Conservation (phyloP, 1,140 invertebrate species). For the Drosophila tani region DNA sequence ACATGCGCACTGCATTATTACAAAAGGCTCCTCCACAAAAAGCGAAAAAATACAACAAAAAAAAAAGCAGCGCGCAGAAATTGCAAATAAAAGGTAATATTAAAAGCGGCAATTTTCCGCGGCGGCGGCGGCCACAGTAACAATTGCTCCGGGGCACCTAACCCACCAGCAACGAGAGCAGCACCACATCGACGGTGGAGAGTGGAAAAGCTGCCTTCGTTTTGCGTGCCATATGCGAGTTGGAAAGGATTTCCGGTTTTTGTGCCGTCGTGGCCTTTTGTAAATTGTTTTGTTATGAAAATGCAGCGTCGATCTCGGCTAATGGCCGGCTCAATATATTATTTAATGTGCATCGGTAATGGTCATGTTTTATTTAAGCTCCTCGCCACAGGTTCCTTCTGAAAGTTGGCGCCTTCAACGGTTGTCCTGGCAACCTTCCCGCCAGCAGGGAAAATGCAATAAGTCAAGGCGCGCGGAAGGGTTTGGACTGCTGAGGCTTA, state of each 20-base stretch:
- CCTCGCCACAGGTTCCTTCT: not conserved
- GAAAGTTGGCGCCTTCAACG: not conserved
- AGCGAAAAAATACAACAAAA: constrained; percentile 5
- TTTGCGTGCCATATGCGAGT: constrained; percentile 83
- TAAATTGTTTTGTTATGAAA: constrained; percentile 76
- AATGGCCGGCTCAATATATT: constrained; percentile 73
- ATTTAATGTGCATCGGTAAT: constrained; percentile 58
- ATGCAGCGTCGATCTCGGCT: constrained; percentile 66
- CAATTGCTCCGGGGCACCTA: constrained; percentile 51
- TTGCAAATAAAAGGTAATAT: constrained; percentile 83
- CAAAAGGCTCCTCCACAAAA: constrained; percentile 59
- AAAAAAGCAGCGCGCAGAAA: constrained; percentile 53
- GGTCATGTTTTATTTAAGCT: constrained; percentile 42
- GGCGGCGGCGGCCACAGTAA: constrained; percentile 48
- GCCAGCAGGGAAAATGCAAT: constrained; percentile 5
- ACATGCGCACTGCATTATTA: constrained; percentile 81
- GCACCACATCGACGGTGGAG: too few species aligned
- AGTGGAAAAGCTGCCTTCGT: constrained; percentile 56
- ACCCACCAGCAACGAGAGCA: constrained; percentile 25
- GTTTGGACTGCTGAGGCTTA: constrained; percentile 12
- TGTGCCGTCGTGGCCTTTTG: constrained; percentile 63
- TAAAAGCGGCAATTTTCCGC: constrained; percentile 82
- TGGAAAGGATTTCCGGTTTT: constrained; percentile 80
- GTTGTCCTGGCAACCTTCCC: constrained; percentile 6
- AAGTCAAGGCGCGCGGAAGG: constrained; percentile 12